Percentiles rank a stretch among this genome's conserved stretches.
Evolutionary conservation across 2,888 invertebrate genomes (phyloP).

Genomic region (Oligia fasciuncula): DNA sequence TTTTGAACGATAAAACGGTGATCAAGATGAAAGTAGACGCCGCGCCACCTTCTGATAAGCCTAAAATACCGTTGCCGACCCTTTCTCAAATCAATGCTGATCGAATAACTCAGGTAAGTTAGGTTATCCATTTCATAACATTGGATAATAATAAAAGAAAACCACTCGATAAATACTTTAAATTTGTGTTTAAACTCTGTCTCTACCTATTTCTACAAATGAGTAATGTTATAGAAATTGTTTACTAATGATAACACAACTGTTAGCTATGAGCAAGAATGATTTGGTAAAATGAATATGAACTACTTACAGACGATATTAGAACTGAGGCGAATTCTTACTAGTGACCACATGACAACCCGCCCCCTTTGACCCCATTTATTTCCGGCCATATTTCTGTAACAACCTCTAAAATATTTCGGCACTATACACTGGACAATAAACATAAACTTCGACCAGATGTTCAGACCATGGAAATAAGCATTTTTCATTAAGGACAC

Average conservation of each 20-base stretch:
- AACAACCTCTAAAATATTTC: background rate
- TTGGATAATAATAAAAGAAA: constrained; percentile 51
- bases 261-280: background rate
- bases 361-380: background rate
- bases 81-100: constrained; percentile 97
- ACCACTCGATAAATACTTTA: background rate
- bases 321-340: background rate
- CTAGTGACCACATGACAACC: background rate
- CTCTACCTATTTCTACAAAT: background rate
- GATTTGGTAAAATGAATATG: background rate
- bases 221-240: background rate
- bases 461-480: too few relatives aligned
- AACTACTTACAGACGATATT: too few relatives aligned
- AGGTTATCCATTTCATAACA: constrained; percentile 75
- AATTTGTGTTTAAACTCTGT: constrained; percentile 11
- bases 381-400: background rate
- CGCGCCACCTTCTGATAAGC: constrained; percentile 79
- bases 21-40: constrained; percentile 81
- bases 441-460: too few relatives aligned
- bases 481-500: too few relatives aligned
- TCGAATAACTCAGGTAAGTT: constrained; percentile 95
- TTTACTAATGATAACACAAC: background rate
- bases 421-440: too few relatives aligned
- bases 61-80: constrained; percentile 92
- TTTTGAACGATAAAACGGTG: constrained; percentile 23